Evolutionary conservation across 2,888 invertebrate species (phyloP).

Genomic region (Hemaris fuciformis): DNA sequence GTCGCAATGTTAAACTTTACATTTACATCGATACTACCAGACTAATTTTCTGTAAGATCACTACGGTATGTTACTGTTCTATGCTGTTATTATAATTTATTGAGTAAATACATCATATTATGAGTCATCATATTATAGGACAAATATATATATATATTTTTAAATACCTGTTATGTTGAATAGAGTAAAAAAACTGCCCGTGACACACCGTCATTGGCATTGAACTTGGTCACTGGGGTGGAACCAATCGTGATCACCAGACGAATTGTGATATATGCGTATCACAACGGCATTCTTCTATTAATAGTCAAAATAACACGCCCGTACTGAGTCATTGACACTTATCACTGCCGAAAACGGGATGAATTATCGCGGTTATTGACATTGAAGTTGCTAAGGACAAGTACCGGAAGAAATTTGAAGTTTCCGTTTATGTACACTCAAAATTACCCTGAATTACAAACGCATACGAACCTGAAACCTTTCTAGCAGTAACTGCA

Average conservation of each 20-base stretch:
- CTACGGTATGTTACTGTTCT: too few relatives aligned
- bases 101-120: too few relatives aligned
- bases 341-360: background rate
- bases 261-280: too few relatives aligned
- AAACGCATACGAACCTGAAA: slow-evolving; percentile 60
- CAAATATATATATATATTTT: too few relatives aligned
- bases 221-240: background rate
- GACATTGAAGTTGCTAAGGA: slow-evolving; percentile 5
- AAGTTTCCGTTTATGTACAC: background rate
- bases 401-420: background rate
- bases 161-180: too few relatives aligned
- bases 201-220: background rate
- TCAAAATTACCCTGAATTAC: background rate
- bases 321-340: background rate
- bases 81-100: too few relatives aligned
- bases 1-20: too few relatives aligned
- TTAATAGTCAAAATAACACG: background rate
- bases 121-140: too few relatives aligned
- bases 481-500: slow-evolving; percentile 59
- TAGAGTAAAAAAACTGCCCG: background rate
- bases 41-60: too few relatives aligned
- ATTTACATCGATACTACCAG: too few relatives aligned
- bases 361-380: slow-evolving; percentile 6
- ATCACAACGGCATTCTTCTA: background rate
- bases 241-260: background rate